These are phyloP conservation scores for Acrobasis repandana DNA, from an alignment of 2,888 invertebrate genomes.

Conservation along the genomic window DNA sequence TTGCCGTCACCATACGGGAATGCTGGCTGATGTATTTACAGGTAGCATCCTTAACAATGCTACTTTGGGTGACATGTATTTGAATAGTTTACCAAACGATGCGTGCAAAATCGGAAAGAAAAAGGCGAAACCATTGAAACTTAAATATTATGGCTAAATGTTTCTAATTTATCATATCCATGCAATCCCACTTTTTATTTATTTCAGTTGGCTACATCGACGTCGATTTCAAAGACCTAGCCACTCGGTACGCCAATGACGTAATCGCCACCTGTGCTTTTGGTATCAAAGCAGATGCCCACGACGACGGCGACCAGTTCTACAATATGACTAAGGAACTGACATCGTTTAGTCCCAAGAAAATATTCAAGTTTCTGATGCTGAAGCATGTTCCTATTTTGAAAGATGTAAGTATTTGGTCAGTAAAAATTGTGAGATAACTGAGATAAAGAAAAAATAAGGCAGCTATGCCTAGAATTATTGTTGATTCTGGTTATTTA, in stretches of 20 bases:
- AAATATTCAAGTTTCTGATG: slow-evolving; percentile 13
- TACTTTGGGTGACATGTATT: too few relatives aligned
- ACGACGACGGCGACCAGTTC: slow-evolving; percentile 77
- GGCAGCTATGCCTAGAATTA: not conserved
- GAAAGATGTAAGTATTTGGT: slow-evolving; percentile 18
- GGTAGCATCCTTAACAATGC: too few relatives aligned
- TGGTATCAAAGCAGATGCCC: slow-evolving; percentile 78
- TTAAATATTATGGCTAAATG: too few relatives aligned
- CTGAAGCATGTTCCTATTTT: not conserved
- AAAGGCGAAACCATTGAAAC: too few relatives aligned
- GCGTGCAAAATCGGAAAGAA: too few relatives aligned
- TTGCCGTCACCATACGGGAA: too few relatives aligned
- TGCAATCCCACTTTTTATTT: not conserved
- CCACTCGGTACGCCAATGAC: slow-evolving; percentile 69
- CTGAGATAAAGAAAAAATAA: too few relatives aligned
- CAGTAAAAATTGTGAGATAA: too few relatives aligned
- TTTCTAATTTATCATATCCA: too few relatives aligned
- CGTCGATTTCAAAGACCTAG: slow-evolving; percentile 65
- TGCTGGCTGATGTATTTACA: too few relatives aligned
- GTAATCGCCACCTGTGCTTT: slow-evolving; percentile 77
- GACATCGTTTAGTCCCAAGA: slow-evolving; percentile 43
- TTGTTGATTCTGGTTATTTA: not conserved
- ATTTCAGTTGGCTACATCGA: slow-evolving; percentile 31
- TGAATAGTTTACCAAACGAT: too few relatives aligned
- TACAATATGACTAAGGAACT: slow-evolving; percentile 72